A percentile compares a stretch with the other conserved stretches of the same genome.
Evolutionary conservation across 2,888 invertebrate genomes (phyloP).

Genomic region (Drosophila neonasuta): DNA sequence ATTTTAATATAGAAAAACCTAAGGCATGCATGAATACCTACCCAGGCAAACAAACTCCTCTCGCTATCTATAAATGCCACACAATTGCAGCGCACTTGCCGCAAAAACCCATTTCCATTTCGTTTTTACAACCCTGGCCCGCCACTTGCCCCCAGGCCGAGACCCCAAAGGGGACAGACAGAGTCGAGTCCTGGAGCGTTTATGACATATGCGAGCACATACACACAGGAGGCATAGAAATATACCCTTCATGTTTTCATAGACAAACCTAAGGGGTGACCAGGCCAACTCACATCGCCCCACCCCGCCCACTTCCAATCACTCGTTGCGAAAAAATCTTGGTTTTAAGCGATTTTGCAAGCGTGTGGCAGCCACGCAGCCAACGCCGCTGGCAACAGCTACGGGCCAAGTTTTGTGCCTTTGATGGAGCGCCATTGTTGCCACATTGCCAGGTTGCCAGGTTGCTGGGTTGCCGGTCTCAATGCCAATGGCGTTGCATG

Average conservation of each 20-base stretch:
- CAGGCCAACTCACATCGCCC: background rate
- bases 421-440: conserved; percentile 58
- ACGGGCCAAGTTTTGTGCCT: conserved; percentile 58
- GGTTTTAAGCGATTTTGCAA: conserved; percentile 65
- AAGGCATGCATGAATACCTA: conserved; percentile 61
- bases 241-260: conserved; percentile 20
- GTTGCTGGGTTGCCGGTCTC: conserved; percentile 24
- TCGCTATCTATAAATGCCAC: conserved; percentile 64
- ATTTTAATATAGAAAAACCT: conserved; percentile 59
- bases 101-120: conserved; percentile 65
- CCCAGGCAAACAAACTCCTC: conserved; percentile 24
- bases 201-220: conserved; percentile 66
- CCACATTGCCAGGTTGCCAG: conserved; percentile 43
- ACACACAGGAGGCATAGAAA: background rate
- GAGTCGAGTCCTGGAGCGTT: conserved; percentile 45
- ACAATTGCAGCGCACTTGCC: conserved; percentile 70
- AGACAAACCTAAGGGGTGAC: conserved; percentile 11
- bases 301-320: background rate
- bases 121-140: conserved; percentile 57
- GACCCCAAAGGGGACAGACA: conserved; percentile 28
- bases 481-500: conserved; percentile 24
- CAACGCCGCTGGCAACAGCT: conserved; percentile 8
- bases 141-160: conserved; percentile 15
- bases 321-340: conserved; percentile 27
- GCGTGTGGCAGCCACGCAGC: conserved; percentile 42